Evolutionary conservation across 2,797 vertebrate species (phyloP).

Genomic region (Gadopsis marmoratus): DNA sequence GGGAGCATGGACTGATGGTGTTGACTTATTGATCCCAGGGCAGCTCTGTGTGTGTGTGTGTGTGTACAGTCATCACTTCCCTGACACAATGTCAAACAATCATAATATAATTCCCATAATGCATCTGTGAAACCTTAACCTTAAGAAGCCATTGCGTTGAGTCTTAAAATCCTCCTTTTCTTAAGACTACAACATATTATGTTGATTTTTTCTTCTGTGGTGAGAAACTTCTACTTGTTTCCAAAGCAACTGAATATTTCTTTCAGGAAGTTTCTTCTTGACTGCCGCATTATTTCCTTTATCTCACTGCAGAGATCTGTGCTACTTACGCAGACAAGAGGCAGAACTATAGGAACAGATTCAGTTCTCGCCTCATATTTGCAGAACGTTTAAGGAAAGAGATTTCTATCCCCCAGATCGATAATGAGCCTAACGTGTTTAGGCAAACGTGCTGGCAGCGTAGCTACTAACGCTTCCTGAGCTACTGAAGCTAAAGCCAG

Average conservation of each 20-base stretch:
- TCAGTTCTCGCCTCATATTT: neutral
- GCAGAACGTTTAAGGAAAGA: neutral
- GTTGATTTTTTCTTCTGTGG: neutral
- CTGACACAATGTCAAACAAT: constrained; percentile 16
- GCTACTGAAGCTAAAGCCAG: too few species aligned
- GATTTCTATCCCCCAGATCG: neutral
- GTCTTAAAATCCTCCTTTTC: constrained; percentile 11
- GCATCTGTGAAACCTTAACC: constrained; percentile 29
- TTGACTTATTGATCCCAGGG: constrained; percentile 63
- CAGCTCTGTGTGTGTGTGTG: constrained; percentile 35
- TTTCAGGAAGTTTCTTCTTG: constrained; percentile 11
- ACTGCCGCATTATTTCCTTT: neutral
- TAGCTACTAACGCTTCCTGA: too few species aligned
- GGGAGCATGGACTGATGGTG: constrained; percentile 55
- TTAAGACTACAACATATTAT: neutral
- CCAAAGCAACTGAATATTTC: constrained; percentile 46
- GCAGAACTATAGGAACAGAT: neutral
- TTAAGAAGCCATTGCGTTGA: neutral
- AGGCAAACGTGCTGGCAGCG: neutral
- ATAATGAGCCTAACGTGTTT: neutral
- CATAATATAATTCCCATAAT: constrained; percentile 22
- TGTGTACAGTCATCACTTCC: neutral
- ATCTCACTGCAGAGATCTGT: neutral
- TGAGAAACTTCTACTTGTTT: constrained; percentile 35
- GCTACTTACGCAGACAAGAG: neutral